Conservation (phyloP, 2,113 vertebrate species). For the Dolichallabes microphthalmus region DNA sequence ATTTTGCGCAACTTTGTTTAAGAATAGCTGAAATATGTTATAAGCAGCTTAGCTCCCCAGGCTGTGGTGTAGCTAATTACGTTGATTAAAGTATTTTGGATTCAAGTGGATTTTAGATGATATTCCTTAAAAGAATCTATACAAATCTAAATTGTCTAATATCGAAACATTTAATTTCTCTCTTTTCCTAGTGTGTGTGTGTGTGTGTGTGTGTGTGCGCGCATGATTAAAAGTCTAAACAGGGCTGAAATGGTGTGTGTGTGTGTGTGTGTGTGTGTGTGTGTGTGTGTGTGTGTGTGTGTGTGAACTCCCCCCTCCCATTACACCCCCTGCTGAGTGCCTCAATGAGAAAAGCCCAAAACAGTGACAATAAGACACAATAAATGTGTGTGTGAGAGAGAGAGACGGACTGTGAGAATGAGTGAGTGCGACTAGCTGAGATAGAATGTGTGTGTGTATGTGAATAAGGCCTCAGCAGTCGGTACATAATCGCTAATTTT, state of each 20-base stretch:
- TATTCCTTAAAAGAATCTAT: not conserved
- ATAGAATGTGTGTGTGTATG: slow-evolving; percentile 9
- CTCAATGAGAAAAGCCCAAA: slow-evolving; percentile 38
- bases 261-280: slow-evolving; percentile 36
- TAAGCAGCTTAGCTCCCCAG: not conserved
- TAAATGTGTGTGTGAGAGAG: slow-evolving; percentile 37
- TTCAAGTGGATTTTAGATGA: not conserved
- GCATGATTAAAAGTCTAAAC: slow-evolving; percentile 27
- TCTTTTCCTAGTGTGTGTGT: not conserved
- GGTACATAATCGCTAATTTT: slow-evolving; percentile 50
- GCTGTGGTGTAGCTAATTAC: not conserved
- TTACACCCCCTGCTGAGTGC: slow-evolving; percentile 36
- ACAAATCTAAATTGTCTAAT: not conserved
- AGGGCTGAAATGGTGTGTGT: slow-evolving; percentile 24
- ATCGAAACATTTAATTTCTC: not conserved
- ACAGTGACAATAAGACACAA: slow-evolving; percentile 29
- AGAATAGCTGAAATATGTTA: not conserved
- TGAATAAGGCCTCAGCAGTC: slow-evolving; percentile 37
- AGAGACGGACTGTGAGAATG: slow-evolving; percentile 29
- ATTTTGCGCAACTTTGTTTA: not conserved
- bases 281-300: slow-evolving; percentile 20
- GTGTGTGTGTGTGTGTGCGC: slow-evolving; percentile 34
- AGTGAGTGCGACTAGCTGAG: not conserved
- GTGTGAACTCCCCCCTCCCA: not conserved
- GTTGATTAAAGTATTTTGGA: not conserved